Base-by-base conservation (phyloP, 2,888 invertebrate species). In the Oxytorus armatus region DNA sequence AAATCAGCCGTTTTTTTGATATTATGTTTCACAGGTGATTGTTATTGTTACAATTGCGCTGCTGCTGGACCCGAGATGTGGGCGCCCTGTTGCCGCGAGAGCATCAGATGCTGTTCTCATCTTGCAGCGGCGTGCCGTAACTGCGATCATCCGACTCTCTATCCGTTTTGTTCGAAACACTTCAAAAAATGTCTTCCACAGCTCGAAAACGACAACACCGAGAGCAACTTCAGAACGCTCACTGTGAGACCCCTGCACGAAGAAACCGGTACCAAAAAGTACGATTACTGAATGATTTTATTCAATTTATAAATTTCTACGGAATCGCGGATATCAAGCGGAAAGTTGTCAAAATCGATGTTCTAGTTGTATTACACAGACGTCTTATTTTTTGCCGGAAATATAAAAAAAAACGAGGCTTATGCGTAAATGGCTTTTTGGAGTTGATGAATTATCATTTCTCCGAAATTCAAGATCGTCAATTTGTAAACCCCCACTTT, bases 71-170 rank as follows among this genome's bases (percentile, higher is more conserved):
- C 92, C 4, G 89, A 91, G 77, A 85, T 90, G 75, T 92, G 92
- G 92, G 88, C 91, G 36, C 87, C 89, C 4, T 92, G 92, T 81
- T 92, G 92, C 69, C 89, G 90, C 49, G 90, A 90, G 82, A 89
- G 90, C 81, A 82, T 89, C 23, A 88, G 89, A 78, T 92, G 92
- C 77, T 92, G 92, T 82, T 91, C 91, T 1, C 89, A 92, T 73
- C 86, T 92, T 53, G 92, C 92, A 23, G 90, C 90, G 0, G 92
- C 92, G 7, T 92, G 92, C 81, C 88, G 92, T 14, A 90, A 88
- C 18, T 92, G 92, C 79, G 92, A 92, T 77, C 90, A 90, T 44
- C 90, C 90, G 1, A 82, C 85, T 3, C 85, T 92, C 36, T 88
- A 89, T 77, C 88, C 89, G 5, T 92, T 92, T 76, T 92, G 92